These are phyloP conservation scores for Sisyra terminalis DNA, from an alignment of 2,888 invertebrate genomes.

Conservation along the genomic window DNA sequence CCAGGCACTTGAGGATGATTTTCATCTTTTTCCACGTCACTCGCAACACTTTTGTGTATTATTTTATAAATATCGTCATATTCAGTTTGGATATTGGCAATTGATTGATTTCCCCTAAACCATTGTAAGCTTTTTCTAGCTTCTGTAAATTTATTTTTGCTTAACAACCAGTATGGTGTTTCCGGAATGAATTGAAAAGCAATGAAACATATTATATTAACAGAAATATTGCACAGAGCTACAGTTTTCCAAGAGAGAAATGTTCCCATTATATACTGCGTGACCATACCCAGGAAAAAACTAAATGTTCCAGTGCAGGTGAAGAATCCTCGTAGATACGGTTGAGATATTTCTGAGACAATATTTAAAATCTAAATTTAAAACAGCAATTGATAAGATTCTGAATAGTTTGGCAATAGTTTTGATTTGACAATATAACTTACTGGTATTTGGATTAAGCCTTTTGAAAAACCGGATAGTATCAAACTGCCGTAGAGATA, in stretches of 20 bases:
- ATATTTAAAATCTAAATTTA: slow-evolving; percentile 52
- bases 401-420: neutral
- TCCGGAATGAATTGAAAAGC: slow-evolving; percentile 60
- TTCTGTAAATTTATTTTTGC: slow-evolving; percentile 43
- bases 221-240: slow-evolving; percentile 46
- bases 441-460: too few species aligned
- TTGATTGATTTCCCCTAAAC: slow-evolving; percentile 60
- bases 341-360: slow-evolving; percentile 70
- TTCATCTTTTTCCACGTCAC: slow-evolving; percentile 11
- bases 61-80: slow-evolving; percentile 30
- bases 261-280: slow-evolving; percentile 60
- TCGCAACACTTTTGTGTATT: slow-evolving; percentile 9
- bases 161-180: slow-evolving; percentile 65
- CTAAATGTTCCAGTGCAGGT: slow-evolving; percentile 60
- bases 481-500: too few species aligned
- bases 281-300: slow-evolving; percentile 58
- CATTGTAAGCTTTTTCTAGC: slow-evolving; percentile 56
- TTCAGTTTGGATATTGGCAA: slow-evolving; percentile 41
- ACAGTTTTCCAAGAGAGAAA: slow-evolving; percentile 54
- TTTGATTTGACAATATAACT: too few species aligned
- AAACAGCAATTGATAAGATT: neutral
- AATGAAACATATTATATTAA: slow-evolving; percentile 45
- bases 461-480: too few species aligned
- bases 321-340: slow-evolving; percentile 56
- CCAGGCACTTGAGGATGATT: slow-evolving; percentile 10